Base-by-base conservation (phyloP, 2,797 vertebrate genomes). In the Podargus strigoides region DNA sequence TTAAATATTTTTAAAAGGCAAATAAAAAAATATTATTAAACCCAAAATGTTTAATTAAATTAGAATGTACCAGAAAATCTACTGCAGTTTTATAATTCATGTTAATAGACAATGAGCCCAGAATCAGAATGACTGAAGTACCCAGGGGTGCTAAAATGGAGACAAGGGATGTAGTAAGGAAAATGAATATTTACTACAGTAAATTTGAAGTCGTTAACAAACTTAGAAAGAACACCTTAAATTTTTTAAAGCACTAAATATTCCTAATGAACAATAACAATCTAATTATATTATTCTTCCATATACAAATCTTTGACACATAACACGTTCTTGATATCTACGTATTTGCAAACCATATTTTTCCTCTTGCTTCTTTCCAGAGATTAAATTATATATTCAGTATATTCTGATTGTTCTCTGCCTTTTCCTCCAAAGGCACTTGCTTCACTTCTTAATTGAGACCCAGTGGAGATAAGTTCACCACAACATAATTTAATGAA, bases 41-140 rank as follows among this genome's bases (percentile, higher is more conserved):
- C 55, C 59, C 14, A 66, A 96, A 93, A 66, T 41, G 46, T 93
- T 92, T 88, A 95, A 96, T 96, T 95, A 93, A 93, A 93, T 97
- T 96, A 94, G 73, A 94, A 85, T 68, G 49, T 79, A 96, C 92
- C 50, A 95, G 81, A 95, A 95, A 87, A 95, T 80, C 86, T 76
- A 69, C 83, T 93, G 69, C 92, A 92, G 81, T 96, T 95, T 91
- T 93, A 87, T 96, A 94, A 96, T 89, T 90, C 74, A 85, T 92
- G 78, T 89, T 93, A 96, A 92, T 85, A 94, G 90, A 94, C 82
- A 96, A 36, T 56, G 58, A 92, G 59, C 89, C 74, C 85, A 88
- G 95, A 94, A 95, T 95, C 58, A 66, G 72, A 63, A 68, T 39
- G 76, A 88, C 89, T 90, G 86, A 95, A 89, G 67, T 93, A 97